These are phyloP conservation scores for Vireo griseus DNA, from an alignment of 2,797 vertebrate species.

Conservation along the genomic window DNA sequence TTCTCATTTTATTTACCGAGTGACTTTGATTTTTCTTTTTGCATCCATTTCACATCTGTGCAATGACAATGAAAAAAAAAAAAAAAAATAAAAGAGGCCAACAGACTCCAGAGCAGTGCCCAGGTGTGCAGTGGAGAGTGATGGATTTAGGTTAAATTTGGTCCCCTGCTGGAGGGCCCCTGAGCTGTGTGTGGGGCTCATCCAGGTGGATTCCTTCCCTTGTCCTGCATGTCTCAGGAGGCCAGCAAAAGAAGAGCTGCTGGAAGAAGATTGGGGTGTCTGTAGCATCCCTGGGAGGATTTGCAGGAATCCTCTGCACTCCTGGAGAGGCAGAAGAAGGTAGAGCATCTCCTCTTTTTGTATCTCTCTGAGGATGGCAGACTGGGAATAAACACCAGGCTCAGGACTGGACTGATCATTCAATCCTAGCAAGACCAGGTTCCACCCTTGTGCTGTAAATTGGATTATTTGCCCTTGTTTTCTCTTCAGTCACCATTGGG, in stretches of 20 bases:
- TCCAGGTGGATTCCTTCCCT: neutral
- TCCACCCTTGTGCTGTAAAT: neutral
- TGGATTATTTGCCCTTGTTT: neutral
- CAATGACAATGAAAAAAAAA: neutral
- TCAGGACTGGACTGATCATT: neutral
- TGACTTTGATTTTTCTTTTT: neutral
- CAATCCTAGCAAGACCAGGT: neutral
- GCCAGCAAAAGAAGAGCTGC: constrained; percentile 21
- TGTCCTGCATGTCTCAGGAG: constrained; percentile 13
- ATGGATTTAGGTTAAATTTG: neutral
- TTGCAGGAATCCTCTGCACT: constrained; percentile 41
- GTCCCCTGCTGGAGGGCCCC: neutral
- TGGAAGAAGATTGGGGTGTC: constrained; percentile 37
- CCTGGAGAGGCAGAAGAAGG: constrained; percentile 29
- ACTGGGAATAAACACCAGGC: neutral
- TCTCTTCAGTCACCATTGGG: neutral
- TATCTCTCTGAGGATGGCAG: neutral
- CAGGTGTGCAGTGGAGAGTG: neutral
- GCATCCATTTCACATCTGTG: constrained; percentile 5
- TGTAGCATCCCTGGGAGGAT: constrained; percentile 36
- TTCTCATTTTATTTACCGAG: neutral
- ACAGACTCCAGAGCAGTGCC: neutral
- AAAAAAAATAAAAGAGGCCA: neutral
- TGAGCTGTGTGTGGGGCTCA: neutral
- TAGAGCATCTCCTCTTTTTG: constrained; percentile 9